These are phyloP conservation scores for Pseudochirops cupreus DNA, from an alignment of 2,797 vertebrate species.

Conservation along the genomic window DNA sequence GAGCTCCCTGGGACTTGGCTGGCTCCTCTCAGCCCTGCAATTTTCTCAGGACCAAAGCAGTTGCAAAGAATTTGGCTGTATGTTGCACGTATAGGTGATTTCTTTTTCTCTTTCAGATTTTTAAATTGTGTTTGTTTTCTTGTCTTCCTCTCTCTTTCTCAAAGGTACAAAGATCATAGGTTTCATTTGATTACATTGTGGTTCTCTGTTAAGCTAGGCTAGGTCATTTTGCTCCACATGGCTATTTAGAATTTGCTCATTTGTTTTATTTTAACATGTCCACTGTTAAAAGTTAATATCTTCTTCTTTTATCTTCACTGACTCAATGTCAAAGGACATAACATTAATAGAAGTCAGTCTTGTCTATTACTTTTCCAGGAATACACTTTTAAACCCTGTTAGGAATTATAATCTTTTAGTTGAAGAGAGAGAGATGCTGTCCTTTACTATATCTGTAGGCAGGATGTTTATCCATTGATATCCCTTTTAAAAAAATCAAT, in stretches of 20 bases:
- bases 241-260: slow-evolving; percentile 80
- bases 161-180: slow-evolving; percentile 83
- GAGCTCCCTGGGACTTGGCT: slow-evolving; percentile 48
- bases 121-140: slow-evolving; percentile 80
- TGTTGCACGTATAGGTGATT: slow-evolving; percentile 71
- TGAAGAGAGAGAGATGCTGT: slow-evolving; percentile 70
- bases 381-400: slow-evolving; percentile 76
- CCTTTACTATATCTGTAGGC: slow-evolving; percentile 62
- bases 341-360: slow-evolving; percentile 81
- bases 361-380: slow-evolving; percentile 81
- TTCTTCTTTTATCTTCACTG: slow-evolving; percentile 83
- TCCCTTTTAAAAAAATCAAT: not conserved
- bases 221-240: slow-evolving; percentile 82
- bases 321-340: slow-evolving; percentile 83
- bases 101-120: slow-evolving; percentile 81
- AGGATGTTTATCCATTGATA: slow-evolving; percentile 17
- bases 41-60: slow-evolving; percentile 56
- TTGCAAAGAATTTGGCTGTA: slow-evolving; percentile 52
- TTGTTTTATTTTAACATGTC: slow-evolving; percentile 77
- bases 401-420: slow-evolving; percentile 76
- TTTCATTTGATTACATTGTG: slow-evolving; percentile 86
- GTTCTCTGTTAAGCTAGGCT: slow-evolving; percentile 84
- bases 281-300: slow-evolving; percentile 85
- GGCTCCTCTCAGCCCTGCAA: slow-evolving; percentile 46
- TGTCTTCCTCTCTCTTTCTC: slow-evolving; percentile 75